Conservation (phyloP, 2,113 vertebrate species). For the Grallaria varia region DNA sequence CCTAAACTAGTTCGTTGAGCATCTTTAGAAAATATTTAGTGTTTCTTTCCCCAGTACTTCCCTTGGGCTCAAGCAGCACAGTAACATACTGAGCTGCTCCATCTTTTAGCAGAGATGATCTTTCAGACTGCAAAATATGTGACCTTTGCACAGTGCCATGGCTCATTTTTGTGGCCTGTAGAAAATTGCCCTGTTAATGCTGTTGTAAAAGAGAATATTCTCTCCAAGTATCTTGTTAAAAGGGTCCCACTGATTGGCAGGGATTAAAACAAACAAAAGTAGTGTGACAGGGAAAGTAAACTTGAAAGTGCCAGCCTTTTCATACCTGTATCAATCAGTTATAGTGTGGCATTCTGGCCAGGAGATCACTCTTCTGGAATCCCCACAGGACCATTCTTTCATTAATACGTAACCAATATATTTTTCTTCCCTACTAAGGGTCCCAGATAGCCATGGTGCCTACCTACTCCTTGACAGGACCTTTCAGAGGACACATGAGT, state of each 20-base stretch:
- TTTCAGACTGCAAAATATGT: conserved; percentile 29
- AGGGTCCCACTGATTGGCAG: background rate
- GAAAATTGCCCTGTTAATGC: background rate
- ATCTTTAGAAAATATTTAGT: background rate
- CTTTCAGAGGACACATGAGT: conserved; percentile 60
- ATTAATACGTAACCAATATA: background rate
- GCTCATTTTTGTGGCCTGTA: conserved; percentile 44
- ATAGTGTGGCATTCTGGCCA: background rate
- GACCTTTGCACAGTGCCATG: conserved; percentile 27
- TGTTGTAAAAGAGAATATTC: background rate
- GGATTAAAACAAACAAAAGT: background rate
- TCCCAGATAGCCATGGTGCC: background rate
- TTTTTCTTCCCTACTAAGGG: background rate
- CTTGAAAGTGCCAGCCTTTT: background rate
- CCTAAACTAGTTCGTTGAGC: background rate
- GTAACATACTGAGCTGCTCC: background rate
- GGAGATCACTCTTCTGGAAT: background rate
- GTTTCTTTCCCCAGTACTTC: background rate
- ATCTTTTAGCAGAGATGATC: background rate
- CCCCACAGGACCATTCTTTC: background rate
- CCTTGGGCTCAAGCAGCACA: background rate
- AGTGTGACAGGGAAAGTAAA: background rate
- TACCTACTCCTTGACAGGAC: conserved; percentile 12
- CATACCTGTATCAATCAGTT: background rate
- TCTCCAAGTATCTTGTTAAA: background rate